Conservation (phyloP, 2,888 invertebrate species). For the Holacanthella duospinosa region DNA sequence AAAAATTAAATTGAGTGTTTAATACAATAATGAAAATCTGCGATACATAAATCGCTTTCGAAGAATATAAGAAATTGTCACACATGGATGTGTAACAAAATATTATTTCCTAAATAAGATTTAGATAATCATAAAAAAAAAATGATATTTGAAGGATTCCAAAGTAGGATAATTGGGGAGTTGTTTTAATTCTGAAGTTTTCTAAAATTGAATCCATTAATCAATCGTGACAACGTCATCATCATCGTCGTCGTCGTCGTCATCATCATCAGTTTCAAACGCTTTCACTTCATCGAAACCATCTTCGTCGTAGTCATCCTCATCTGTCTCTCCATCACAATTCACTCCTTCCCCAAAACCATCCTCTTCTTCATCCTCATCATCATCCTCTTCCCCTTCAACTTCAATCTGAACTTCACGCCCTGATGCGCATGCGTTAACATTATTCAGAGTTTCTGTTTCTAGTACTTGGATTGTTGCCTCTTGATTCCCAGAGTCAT, state of each 20-base stretch:
- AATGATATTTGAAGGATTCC: too few relatives aligned
- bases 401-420: slow-evolving; percentile 18
- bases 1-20: too few relatives aligned
- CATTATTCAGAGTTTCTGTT: neutral
- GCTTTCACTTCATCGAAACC: neutral
- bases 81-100: too few relatives aligned
- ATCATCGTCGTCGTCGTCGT: slow-evolving; percentile 16
- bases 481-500: neutral
- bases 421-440: slow-evolving; percentile 2
- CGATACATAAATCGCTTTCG: too few relatives aligned
- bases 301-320: slow-evolving; percentile 5
- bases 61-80: too few relatives aligned
- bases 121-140: too few relatives aligned
- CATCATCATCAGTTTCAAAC: slow-evolving; percentile 3
- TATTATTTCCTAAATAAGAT: too few relatives aligned
- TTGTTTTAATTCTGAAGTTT: too few relatives aligned
- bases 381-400: slow-evolving; percentile 17
- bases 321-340: slow-evolving; percentile 8
- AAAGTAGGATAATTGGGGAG: too few relatives aligned
- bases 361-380: slow-evolving; percentile 12
- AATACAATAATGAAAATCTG: too few relatives aligned
- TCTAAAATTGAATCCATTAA: too few relatives aligned
- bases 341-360: slow-evolving; percentile 9
- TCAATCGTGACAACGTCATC: slow-evolving; percentile 21
- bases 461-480: neutral